Conservation (phyloP, 2,113 vertebrate genomes). For the Chloropsis hardwickii region DNA sequence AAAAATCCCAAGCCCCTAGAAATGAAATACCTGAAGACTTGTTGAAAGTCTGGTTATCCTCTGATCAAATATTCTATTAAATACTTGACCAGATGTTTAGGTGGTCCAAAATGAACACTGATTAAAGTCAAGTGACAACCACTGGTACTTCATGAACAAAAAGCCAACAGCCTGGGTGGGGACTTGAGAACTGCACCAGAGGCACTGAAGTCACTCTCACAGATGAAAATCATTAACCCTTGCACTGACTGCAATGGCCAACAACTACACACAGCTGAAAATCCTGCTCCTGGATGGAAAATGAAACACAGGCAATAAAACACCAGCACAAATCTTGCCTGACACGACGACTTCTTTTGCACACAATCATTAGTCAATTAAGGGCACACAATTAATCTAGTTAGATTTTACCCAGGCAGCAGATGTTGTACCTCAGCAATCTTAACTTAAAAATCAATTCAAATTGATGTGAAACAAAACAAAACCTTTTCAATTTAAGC, state of each 20-base stretch:
- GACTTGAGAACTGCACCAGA: not conserved
- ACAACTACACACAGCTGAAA: not conserved
- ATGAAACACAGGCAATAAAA: not conserved
- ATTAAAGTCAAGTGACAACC: not conserved
- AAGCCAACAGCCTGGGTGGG: not conserved
- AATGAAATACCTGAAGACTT: accelerated
- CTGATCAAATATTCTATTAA: not conserved
- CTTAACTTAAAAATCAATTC: not conserved
- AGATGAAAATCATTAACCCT: not conserved
- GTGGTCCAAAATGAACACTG: not conserved
- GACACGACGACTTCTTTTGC: not conserved
- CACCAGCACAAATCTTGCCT: not conserved
- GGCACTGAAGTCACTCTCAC: not conserved
- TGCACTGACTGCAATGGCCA: not conserved
- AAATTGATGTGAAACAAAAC: not conserved
- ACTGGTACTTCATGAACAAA: not conserved
- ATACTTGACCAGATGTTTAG: not conserved
- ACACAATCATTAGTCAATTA: not conserved
- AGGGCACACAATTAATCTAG: not conserved
- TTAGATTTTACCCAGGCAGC: not conserved
- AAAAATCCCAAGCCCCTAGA: not conserved
- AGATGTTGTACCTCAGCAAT: not conserved
- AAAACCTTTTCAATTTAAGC: not conserved
- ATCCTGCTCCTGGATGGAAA: not conserved
- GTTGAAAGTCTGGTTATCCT: not conserved